Conservation (phyloP, 2,113 vertebrate genomes). For the Spilogale gracilis region DNA sequence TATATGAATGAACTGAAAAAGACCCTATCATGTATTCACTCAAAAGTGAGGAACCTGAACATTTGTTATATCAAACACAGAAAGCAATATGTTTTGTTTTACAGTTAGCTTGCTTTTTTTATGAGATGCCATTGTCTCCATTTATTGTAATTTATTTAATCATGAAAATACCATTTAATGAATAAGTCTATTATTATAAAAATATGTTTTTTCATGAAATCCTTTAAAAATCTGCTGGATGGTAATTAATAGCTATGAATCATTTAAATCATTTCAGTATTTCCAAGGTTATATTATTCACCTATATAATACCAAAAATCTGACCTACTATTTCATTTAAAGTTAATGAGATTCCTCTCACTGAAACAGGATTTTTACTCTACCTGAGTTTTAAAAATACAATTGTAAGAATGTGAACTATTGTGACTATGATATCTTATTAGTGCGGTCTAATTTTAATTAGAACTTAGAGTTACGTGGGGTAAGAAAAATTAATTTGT, state of each 20-base stretch:
- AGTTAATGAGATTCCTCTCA: neutral
- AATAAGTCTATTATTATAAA: conserved; percentile 47
- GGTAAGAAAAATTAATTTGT: conserved; percentile 10
- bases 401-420: conserved; percentile 36
- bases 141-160: conserved; percentile 58
- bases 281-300: conserved; percentile 32
- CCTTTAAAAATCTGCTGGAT: neutral
- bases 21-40: neutral
- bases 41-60: neutral
- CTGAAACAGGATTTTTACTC: neutral
- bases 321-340: neutral
- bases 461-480: neutral
- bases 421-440: conserved; percentile 37
- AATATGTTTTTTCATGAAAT: conserved; percentile 58
- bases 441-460: conserved; percentile 59
- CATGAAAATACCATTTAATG: conserved; percentile 60
- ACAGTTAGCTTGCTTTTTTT: conserved; percentile 21
- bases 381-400: neutral
- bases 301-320: neutral
- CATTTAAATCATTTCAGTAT: conserved; percentile 28
- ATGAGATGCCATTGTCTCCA: neutral
- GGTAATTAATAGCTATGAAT: conserved; percentile 2
- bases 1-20: neutral
- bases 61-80: conserved; percentile 5
- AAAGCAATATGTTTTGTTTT: neutral